These are phyloP conservation scores for Lindbergichthys nudifrons DNA, from an alignment of 2,797 vertebrate genomes.

Conservation along the genomic window DNA sequence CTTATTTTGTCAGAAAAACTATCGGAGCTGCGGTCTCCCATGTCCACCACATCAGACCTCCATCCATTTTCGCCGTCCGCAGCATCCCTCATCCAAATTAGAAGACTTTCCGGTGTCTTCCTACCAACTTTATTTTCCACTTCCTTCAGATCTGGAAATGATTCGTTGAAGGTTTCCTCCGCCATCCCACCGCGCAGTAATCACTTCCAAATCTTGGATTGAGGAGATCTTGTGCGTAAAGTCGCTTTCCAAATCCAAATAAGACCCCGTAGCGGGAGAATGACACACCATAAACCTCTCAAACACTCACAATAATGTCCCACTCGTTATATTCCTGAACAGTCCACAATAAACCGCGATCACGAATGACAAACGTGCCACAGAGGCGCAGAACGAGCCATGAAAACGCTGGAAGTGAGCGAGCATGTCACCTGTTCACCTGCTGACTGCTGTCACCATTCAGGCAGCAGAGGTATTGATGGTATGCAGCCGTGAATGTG, in stretches of 20 bases:
- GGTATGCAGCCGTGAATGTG: conserved; percentile 40
- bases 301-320: conserved; percentile 15
- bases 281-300: background rate
- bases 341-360: conserved; percentile 29
- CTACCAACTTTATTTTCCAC: conserved; percentile 77
- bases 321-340: conserved; percentile 46
- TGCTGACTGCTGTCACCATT: conserved; percentile 48
- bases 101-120: conserved; percentile 76
- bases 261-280: background rate
- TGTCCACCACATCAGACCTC: conserved; percentile 34
- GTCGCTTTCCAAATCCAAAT: conserved; percentile 3
- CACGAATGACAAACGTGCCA: conserved; percentile 15
- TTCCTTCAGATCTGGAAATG: conserved; percentile 69
- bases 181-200: conserved; percentile 54
- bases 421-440: conserved; percentile 22
- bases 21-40: conserved; percentile 14
- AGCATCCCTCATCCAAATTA: conserved; percentile 72
- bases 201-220: background rate
- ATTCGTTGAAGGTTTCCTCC: conserved; percentile 52
- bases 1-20: conserved; percentile 69
- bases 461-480: conserved; percentile 40
- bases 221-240: conserved; percentile 36
- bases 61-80: conserved; percentile 40
- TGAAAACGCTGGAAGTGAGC: conserved; percentile 64
- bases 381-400: conserved; percentile 15